A percentile compares a stretch with the other conserved stretches of the same genome.
Conservation (phyloP, 64 coral and sea anemone species). For the Montipora sp. region DNA sequence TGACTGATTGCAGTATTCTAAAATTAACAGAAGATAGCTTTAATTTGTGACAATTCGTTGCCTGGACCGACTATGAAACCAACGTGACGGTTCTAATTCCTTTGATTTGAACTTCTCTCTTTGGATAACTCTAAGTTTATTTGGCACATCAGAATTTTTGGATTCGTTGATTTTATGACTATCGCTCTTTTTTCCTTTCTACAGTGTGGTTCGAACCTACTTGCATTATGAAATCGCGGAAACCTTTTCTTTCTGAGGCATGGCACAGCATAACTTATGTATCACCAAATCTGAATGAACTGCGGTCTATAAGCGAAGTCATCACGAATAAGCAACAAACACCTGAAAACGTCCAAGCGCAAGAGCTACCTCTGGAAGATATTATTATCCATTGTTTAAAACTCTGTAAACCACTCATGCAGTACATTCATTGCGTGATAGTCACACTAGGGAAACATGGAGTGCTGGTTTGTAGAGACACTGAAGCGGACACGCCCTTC, state of each 20-base stretch:
- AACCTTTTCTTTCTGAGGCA: constrained; percentile 71
- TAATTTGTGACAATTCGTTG: too few relatives aligned
- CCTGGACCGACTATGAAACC: too few relatives aligned
- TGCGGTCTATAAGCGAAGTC: constrained; percentile 82
- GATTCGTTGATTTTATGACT: too few relatives aligned
- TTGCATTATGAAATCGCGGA: constrained; percentile 83
- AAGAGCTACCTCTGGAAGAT: constrained; percentile 56
- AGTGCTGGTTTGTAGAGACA: constrained; percentile 86
- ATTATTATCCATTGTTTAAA: constrained; percentile 82
- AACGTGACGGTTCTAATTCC: too few relatives aligned
- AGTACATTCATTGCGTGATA: constrained; percentile 85
- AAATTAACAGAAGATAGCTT: too few relatives aligned
- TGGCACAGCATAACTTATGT: constrained; percentile 93
- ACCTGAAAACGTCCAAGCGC: background rate
- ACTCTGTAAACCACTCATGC: constrained; percentile 82
- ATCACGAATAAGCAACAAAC: constrained; percentile 24
- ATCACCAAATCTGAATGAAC: constrained; percentile 91
- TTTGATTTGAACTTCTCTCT: too few relatives aligned
- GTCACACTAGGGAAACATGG: constrained; percentile 92
- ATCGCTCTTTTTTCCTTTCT: background rate
- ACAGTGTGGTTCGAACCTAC: constrained; percentile 97
- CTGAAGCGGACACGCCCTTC: constrained; percentile 80
- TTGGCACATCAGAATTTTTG: too few relatives aligned
- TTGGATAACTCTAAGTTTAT: too few relatives aligned
- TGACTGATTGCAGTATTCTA: background rate